Evolutionary conservation across 2,888 invertebrate species (phyloP).

Genomic region (Thera obeliscata): DNA sequence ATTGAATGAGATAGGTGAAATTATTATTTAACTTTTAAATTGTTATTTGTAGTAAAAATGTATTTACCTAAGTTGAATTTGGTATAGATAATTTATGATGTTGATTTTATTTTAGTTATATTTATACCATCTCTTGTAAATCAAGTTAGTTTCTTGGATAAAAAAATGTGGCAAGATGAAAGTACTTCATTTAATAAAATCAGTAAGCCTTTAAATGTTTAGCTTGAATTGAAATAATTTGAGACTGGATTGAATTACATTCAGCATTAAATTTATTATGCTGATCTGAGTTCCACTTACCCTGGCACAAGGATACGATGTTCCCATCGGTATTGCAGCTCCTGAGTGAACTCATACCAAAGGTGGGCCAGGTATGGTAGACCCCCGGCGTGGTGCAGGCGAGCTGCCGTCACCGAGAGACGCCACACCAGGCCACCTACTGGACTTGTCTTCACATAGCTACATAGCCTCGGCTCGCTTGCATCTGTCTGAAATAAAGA

Average conservation of each 20-base stretch:
- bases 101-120: neutral
- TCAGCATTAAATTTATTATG: neutral
- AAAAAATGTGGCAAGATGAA: too few relatives aligned
- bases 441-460: slow-evolving; percentile 90
- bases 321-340: slow-evolving; percentile 96
- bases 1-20: neutral
- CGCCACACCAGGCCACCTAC: slow-evolving; percentile 92
- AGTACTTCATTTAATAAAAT: too few relatives aligned
- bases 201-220: neutral
- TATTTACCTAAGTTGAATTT: neutral
- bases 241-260: neutral
- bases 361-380: slow-evolving; percentile 93
- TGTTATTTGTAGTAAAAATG: neutral
- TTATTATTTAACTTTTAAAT: neutral
- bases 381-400: slow-evolving; percentile 90
- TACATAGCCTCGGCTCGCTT: slow-evolving; percentile 67
- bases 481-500: slow-evolving; percentile 71
- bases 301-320: slow-evolving; percentile 90
- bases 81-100: neutral
- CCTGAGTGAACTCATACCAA: slow-evolving; percentile 97
- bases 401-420: slow-evolving; percentile 89
- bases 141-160: too few relatives aligned
- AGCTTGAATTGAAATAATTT: neutral
- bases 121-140: too few relatives aligned
- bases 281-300: slow-evolving; percentile 84